phyloP scores from a whole-genome alignment of 2,888 invertebrate species.

The Homarus gammarus region DNA sequence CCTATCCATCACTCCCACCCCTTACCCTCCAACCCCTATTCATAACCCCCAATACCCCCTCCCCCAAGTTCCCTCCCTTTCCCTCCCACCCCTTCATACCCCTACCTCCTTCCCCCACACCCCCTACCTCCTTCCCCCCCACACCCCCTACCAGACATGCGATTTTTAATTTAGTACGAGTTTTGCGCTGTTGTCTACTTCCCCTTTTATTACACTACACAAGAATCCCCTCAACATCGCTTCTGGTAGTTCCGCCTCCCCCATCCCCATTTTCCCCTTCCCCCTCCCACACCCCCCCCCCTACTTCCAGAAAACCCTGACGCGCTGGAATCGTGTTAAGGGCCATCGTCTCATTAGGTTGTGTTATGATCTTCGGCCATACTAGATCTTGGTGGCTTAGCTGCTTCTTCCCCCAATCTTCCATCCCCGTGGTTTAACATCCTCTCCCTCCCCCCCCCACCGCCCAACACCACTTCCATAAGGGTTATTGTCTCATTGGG shows the following conservation, averaged over 20 bases:
- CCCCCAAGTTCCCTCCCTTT: neutral
- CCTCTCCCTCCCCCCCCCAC: too few relatives aligned
- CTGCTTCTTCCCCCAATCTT: too few relatives aligned
- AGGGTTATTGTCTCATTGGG: neutral
- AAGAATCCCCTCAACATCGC: slow-evolving; percentile 1
- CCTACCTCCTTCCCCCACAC: too few relatives aligned
- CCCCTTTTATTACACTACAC: neutral
- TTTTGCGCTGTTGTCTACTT: neutral
- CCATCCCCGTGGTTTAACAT: too few relatives aligned
- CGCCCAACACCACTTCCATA: too few relatives aligned
- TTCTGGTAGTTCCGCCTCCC: neutral
- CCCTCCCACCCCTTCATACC: neutral
- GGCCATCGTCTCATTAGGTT: neutral
- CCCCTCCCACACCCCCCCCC: too few relatives aligned
- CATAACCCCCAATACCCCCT: neutral
- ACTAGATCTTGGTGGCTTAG: neutral
- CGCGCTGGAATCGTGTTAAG: neutral
- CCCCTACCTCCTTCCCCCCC: neutral
- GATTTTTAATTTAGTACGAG: neutral
- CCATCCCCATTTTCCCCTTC: too few relatives aligned
- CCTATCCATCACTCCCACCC: neutral
- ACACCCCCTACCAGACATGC: neutral
- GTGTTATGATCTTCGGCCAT: neutral
- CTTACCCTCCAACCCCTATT: neutral
- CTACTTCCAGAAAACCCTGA: too few relatives aligned